Evolutionary conservation across 2,113 vertebrate genomes (phyloP).

Genomic region (Semnopithecus entellus): DNA sequence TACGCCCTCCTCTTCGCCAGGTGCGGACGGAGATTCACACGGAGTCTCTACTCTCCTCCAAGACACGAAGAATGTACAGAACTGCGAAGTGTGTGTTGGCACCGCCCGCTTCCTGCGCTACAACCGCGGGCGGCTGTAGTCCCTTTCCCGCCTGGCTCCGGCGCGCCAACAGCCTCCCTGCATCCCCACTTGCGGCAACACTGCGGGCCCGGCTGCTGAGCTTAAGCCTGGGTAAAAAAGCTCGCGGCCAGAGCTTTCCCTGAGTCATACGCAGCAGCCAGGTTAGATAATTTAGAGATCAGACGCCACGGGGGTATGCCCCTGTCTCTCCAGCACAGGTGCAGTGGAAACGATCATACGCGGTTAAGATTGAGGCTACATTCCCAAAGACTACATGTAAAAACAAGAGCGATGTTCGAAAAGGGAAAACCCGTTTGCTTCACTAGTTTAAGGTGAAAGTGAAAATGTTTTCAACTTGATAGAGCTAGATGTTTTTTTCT

Average conservation of each 20-base stretch:
- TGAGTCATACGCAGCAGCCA: not conserved
- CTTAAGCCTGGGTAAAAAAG: not conserved
- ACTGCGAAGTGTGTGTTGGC: not conserved
- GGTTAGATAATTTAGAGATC: not conserved
- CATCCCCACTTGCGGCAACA: not conserved
- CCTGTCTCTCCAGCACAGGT: not conserved
- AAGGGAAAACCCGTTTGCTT: slow-evolving; percentile 36
- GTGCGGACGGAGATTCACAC: no score
- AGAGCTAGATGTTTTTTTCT: not conserved
- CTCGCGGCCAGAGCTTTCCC: rapidly evolving
- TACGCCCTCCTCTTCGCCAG: rapidly evolving
- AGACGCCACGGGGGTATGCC: not conserved
- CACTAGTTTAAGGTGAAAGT: not conserved
- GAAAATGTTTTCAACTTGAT: not conserved
- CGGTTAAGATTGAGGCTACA: not conserved
- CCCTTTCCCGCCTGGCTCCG: not conserved
- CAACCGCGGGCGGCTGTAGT: rapidly evolving
- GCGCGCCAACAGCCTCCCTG: not conserved
- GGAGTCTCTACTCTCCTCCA: not conserved
- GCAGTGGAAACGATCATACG: not conserved
- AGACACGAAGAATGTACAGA: not conserved
- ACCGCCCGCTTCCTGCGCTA: not conserved
- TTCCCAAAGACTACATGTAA: not conserved
- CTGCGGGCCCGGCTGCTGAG: not conserved
- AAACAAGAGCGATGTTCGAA: not conserved